phyloP scores from a whole-genome alignment of 2,113 vertebrate species.

The Cyanistes caeruleus region DNA sequence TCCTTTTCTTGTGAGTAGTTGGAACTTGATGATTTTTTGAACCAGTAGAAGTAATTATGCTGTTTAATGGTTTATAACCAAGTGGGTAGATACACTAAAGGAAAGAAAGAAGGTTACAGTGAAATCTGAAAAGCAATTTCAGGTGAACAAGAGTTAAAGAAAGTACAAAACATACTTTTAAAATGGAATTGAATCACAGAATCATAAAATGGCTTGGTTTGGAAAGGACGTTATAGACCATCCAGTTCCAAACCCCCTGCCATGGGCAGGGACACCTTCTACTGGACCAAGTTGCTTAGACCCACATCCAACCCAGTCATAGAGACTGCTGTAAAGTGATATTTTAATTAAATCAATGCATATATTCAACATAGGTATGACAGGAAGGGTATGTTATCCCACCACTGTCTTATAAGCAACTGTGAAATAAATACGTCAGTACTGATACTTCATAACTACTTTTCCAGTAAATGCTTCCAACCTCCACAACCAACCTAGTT shows the following conservation, averaged over 20 bases:
- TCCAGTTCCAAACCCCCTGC: not conserved
- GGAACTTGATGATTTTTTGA: constrained; percentile 49
- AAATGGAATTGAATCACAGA: not conserved
- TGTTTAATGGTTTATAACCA: constrained; percentile 84
- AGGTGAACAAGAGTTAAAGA: not conserved
- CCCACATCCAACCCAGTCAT: not conserved
- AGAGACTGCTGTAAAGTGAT: not conserved
- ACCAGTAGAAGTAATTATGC: constrained; percentile 78
- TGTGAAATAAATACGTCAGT: not conserved
- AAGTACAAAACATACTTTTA: not conserved
- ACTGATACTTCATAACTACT: not conserved
- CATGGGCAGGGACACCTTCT: not conserved
- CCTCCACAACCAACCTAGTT: not conserved
- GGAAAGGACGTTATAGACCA: not conserved
- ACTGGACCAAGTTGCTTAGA: not conserved
- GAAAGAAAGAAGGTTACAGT: constrained; percentile 8
- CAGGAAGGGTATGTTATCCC: not conserved
- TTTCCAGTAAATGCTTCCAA: not conserved
- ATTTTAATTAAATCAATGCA: not conserved
- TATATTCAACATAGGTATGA: not conserved
- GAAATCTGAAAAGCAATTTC: not conserved
- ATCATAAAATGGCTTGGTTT: not conserved
- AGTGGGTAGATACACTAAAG: constrained; percentile 93
- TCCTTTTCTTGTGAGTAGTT: constrained; percentile 76
- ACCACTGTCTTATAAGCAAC: not conserved